Evolutionary conservation across 30 jellyfish, hydroid and myxozoan species (phyloP).

Genomic region (Aurelia aurita complex sp. Pacific): DNA sequence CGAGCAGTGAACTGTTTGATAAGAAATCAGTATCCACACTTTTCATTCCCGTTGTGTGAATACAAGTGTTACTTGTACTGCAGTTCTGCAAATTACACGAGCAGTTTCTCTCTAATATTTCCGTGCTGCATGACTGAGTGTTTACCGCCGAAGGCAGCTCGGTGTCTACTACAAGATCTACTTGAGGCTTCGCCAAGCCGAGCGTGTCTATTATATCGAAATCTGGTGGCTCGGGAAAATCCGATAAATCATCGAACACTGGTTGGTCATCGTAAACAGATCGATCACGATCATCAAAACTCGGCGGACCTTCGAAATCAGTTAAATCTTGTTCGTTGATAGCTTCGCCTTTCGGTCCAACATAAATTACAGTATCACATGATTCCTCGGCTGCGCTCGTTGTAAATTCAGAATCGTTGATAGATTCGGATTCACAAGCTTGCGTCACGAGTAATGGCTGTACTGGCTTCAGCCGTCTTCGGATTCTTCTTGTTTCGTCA

Average conservation of each 20-base stretch:
- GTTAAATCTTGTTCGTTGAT: slow-evolving; percentile 90
- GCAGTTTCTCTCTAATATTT: slow-evolving; percentile 45
- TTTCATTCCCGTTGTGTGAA: slow-evolving; percentile 65
- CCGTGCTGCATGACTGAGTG: slow-evolving; percentile 7
- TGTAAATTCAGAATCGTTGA: slow-evolving; percentile 93
- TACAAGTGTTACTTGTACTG: slow-evolving; percentile 49
- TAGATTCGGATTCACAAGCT: slow-evolving; percentile 90
- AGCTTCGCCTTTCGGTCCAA: slow-evolving; percentile 84
- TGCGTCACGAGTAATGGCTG: slow-evolving; percentile 91
- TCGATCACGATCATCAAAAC: slow-evolving; percentile 29
- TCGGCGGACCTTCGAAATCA: slow-evolving; percentile 91
- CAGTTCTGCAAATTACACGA: slow-evolving; percentile 43
- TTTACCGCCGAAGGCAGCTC: not conserved
- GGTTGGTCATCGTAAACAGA: slow-evolving; percentile 5
- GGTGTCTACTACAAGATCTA: too few species aligned
- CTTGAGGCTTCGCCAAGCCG: too few species aligned
- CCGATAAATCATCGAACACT: not conserved
- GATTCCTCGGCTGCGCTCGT: slow-evolving; percentile 99
- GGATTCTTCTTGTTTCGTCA: slow-evolving; percentile 78
- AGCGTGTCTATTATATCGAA: not conserved
- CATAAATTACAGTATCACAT: slow-evolving; percentile 93
- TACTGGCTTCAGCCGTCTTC: slow-evolving; percentile 90
- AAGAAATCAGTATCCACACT: slow-evolving; percentile 48
- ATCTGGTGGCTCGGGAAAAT: not conserved
- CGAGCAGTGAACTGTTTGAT: slow-evolving; percentile 37